These are phyloP conservation scores for Poeciliopsis turrubarensis DNA, from an alignment of 2,113 vertebrate genomes.

Conservation along the genomic window DNA sequence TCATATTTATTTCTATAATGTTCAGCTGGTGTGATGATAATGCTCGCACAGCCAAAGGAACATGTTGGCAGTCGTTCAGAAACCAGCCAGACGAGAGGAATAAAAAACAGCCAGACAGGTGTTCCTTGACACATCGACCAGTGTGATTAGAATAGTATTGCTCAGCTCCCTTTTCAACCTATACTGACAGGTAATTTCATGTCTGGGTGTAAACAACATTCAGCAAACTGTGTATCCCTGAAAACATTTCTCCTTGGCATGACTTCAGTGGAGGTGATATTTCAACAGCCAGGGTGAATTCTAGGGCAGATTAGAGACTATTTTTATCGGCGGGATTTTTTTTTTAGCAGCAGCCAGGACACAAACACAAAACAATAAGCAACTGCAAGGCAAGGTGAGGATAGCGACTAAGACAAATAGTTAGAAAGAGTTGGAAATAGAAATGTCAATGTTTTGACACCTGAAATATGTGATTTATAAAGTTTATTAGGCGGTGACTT, in stretches of 20 bases:
- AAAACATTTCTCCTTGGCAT: constrained; percentile 44
- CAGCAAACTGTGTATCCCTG: constrained; percentile 33
- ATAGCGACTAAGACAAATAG: neutral
- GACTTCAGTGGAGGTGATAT: constrained; percentile 47
- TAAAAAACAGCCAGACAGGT: constrained; percentile 27
- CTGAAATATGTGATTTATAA: neutral
- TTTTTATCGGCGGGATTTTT: constrained; percentile 31
- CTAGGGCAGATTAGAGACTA: constrained; percentile 32
- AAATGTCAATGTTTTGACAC: neutral
- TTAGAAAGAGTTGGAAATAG: neutral
- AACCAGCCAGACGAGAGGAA: constrained; percentile 14
- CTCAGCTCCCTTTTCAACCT: constrained; percentile 42
- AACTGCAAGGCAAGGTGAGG: neutral
- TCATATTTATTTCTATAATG: neutral
- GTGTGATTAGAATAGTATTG: constrained; percentile 59
- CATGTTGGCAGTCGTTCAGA: constrained; percentile 41
- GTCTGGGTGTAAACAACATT: constrained; percentile 52
- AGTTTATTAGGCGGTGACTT: neutral
- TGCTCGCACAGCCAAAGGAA: neutral
- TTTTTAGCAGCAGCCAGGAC: constrained; percentile 4
- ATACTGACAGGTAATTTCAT: constrained; percentile 69
- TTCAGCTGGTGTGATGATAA: neutral
- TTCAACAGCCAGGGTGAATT: constrained; percentile 42
- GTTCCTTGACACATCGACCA: constrained; percentile 41
- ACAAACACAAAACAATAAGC: neutral